These are phyloP conservation scores for Criorhina ranunculi DNA, from an alignment of 2,888 invertebrate genomes.

Conservation along the genomic window DNA sequence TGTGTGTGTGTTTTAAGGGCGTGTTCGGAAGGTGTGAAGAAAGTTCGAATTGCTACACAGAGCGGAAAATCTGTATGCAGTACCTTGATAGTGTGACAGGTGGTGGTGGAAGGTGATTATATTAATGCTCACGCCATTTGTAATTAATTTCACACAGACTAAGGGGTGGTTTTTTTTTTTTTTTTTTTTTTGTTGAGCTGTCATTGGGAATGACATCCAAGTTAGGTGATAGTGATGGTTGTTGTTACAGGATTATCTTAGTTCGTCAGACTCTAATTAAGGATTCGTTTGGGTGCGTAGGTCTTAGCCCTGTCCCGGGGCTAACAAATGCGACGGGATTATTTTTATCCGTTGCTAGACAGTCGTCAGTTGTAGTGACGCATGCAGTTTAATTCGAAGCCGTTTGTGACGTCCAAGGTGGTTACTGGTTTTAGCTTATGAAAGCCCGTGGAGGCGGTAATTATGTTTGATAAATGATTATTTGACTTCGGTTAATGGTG, in stretches of 20 bases:
- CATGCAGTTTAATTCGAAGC: constrained; percentile 30
- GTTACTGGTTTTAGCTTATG: neutral
- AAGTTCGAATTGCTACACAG: constrained; percentile 15
- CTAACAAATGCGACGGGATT: constrained; percentile 34
- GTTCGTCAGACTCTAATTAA: constrained; percentile 40
- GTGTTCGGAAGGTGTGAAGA: constrained; percentile 7
- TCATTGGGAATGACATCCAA: neutral
- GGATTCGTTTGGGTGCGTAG: constrained; percentile 41
- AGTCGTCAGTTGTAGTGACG: constrained; percentile 22
- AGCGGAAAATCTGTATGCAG: constrained; percentile 66
- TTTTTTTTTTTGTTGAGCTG: constrained; percentile 18
- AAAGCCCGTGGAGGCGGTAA: neutral
- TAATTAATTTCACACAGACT: constrained; percentile 46
- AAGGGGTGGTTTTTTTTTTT: constrained; percentile 17
- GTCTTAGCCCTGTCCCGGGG: constrained; percentile 37
- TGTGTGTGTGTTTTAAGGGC: neutral
- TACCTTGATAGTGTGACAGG: constrained; percentile 27
- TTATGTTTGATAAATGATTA: neutral
- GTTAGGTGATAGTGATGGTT: neutral
- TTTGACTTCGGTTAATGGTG: neutral
- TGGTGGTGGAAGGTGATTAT: constrained; percentile 33
- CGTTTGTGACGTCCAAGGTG: neutral
- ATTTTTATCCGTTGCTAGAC: constrained; percentile 18
- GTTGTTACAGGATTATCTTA: constrained; percentile 23
- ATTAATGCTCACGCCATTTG: constrained; percentile 67